Evolutionary conservation across 2,797 vertebrate genomes (phyloP), one percentile per base, ranked within the genome.

Genomic region (Centroberyx gerrardi): DNA sequence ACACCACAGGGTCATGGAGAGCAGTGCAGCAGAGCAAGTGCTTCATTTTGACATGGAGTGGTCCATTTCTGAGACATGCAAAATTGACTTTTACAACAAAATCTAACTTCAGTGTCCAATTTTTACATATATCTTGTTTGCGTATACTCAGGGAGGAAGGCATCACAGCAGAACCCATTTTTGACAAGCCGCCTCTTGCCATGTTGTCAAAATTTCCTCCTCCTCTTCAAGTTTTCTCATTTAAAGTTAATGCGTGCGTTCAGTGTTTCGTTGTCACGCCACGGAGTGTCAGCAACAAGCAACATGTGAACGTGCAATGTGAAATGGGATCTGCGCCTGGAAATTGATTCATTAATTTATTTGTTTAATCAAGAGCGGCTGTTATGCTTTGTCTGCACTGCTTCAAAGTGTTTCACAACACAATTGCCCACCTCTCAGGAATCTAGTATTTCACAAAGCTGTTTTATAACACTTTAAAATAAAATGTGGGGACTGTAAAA

Each of bases 51-150:
- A 33, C 33, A 33, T 33, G 33, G 49, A 49, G 52, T 27, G 48
- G n/a, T 51, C 78, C 3, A 61, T 62, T 66, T 29, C 22, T 44
- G 52, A 75, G 51, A 55, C 28, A 10, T 64, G 8, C 7, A 2
- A 40, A 8, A 40, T 40, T 40, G 38, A 40, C 38, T 8, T 40
- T 40, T 40, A 40, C 38, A 40, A 10, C 38, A 40, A 10, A 40
- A 40, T 40, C 7, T 8, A 40, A 40, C 38, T 10, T 40, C 2
- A 33, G 33, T 33, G 33, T 2, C 9, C 9, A 40, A 40, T 8
- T 40, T 40, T 36, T 8, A 40, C 8, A 9, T 40, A 40, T 9
- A 40, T 40, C 9, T 40, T 6, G 38, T 40, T 40, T 40, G 38
- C 8, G 2, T 40, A 40, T 40, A 9, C 38, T 42, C 40, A 42